A percentile compares a stretch with the other conserved stretches of the same genome.
These are phyloP conservation scores for Dioctria rufipes DNA, from an alignment of 2,888 invertebrate species.

Conservation along the genomic window DNA sequence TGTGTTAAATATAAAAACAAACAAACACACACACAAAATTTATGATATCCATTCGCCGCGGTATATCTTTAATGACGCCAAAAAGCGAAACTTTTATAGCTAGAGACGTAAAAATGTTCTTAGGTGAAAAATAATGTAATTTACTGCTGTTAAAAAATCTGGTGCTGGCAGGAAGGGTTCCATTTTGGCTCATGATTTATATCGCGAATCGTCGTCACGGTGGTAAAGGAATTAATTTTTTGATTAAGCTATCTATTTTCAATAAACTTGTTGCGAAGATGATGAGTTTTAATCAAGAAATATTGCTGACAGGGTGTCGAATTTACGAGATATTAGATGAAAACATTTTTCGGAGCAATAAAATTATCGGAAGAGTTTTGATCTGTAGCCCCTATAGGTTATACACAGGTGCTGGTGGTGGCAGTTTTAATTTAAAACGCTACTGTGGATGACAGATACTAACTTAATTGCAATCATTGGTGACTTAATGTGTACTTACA, in stretches of 20 bases:
- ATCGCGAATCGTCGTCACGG: background rate
- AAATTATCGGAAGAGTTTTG: no score
- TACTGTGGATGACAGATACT: no score
- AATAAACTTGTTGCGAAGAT: background rate
- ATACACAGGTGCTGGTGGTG: no score
- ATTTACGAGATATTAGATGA: no score
- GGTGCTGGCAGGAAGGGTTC: no score
- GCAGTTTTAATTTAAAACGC: no score
- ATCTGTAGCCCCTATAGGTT: no score
- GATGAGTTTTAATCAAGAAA: background rate
- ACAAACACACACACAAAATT: background rate
- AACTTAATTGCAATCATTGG: no score
- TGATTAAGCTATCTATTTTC: background rate
- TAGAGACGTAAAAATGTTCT: conserved; percentile 4
- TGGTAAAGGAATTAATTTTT: conserved; percentile 6
- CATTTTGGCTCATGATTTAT: background rate
- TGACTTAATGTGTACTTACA: no score
- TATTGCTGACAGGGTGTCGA: background rate
- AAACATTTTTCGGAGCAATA: no score
- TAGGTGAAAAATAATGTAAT: conserved; percentile 2
- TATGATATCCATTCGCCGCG: background rate
- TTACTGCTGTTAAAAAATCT: background rate
- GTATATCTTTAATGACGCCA: background rate
- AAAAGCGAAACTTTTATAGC: conserved; percentile 4
- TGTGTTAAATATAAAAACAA: background rate